A percentile compares a stretch with the other conserved stretches of the same genome.
These are phyloP conservation scores for Lutraria lutraria DNA, from an alignment of 2,888 invertebrate genomes.

Conservation along the genomic window DNA sequence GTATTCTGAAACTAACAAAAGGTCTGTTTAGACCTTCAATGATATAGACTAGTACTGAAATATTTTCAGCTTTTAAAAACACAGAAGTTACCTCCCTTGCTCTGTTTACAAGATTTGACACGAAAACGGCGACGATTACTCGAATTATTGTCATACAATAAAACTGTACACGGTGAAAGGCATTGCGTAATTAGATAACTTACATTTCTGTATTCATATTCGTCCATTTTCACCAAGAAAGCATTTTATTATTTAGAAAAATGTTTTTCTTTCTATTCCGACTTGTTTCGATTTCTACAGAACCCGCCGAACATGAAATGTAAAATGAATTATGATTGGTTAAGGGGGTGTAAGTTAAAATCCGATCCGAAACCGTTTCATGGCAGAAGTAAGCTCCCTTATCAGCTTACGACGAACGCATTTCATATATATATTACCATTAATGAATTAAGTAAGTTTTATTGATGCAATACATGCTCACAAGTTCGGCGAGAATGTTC, in stretches of 20 bases:
- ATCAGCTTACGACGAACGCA: too few species aligned
- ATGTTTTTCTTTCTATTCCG: not conserved
- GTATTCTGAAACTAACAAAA: not conserved
- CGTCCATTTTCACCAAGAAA: conserved; percentile 37
- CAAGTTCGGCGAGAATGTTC: too few species aligned
- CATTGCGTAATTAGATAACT: not conserved
- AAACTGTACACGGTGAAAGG: not conserved
- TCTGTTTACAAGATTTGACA: conserved; percentile 42
- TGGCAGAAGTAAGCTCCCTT: too few species aligned
- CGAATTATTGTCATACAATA: not conserved
- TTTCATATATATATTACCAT: too few species aligned
- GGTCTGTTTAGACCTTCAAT: not conserved
- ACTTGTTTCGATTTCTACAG: conserved; percentile 46
- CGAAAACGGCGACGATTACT: not conserved
- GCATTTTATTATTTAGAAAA: not conserved
- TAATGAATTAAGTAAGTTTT: too few species aligned
- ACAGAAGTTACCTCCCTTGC: conserved; percentile 9
- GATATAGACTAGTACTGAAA: not conserved
- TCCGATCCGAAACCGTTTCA: not conserved
- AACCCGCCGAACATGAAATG: conserved; percentile 45
- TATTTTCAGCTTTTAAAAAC: not conserved
- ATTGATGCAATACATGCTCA: too few species aligned
- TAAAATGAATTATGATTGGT: conserved; percentile 39
- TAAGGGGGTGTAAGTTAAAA: not conserved
- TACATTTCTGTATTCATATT: conserved; percentile 31